phyloP scores from a whole-genome alignment of 64 coral and sea anemone genomes.

The Montipora capricornis region DNA sequence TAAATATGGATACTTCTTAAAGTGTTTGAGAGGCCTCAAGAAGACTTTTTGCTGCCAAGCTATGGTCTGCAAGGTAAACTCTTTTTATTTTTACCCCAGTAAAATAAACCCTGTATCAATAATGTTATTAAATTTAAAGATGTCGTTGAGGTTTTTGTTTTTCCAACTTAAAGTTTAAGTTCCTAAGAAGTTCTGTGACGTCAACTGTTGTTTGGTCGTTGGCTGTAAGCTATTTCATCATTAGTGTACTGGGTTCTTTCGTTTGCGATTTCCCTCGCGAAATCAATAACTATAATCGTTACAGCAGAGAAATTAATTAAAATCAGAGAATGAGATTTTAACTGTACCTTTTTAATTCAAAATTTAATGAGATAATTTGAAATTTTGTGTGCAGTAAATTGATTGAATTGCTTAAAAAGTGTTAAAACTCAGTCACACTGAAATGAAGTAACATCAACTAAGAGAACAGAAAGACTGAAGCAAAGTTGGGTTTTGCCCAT shows the following conservation, averaged over 20 bases:
- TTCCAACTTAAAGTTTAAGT: not conserved
- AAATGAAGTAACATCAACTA: not conserved
- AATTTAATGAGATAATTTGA: not conserved
- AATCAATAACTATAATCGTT: not conserved
- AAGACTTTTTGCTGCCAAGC: not conserved
- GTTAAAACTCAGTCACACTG: not conserved
- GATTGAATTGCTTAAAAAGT: not conserved
- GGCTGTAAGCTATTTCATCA: not conserved
- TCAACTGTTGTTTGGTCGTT: not conserved
- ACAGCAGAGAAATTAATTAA: not conserved
- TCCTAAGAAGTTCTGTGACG: not conserved
- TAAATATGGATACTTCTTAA: not conserved
- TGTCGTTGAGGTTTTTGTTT: not conserved
- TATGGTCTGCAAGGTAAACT: constrained; percentile 4
- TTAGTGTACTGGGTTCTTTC: not conserved
- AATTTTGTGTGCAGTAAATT: not conserved
- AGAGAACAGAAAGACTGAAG: not conserved
- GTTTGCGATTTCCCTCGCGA: not conserved
- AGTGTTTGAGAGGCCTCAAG: not conserved
- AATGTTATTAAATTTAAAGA: not conserved
- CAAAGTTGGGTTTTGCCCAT: too few species aligned
- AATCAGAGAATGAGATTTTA: not conserved
- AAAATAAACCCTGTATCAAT: not conserved
- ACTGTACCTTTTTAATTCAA: not conserved
- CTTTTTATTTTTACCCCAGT: not conserved